phyloP scores from a whole-genome alignment of 1,140 invertebrate genomes.

The Diabrotica virgifera region DNA sequence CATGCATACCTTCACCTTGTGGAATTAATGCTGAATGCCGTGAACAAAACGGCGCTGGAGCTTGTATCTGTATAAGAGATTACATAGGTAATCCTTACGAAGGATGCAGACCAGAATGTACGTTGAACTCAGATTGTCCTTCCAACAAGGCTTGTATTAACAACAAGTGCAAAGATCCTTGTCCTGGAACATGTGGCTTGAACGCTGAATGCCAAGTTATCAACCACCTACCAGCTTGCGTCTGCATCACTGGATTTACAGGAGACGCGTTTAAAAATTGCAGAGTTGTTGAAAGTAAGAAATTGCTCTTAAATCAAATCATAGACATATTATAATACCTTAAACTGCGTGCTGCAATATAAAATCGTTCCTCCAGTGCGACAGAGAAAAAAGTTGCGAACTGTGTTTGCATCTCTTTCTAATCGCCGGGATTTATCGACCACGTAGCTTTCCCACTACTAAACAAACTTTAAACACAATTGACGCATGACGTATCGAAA shows the following conservation, averaged over 20 bases:
- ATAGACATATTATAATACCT: no score
- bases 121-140: slow-evolving; percentile 65
- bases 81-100: slow-evolving; percentile 77
- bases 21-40: slow-evolving; percentile 71
- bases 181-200: slow-evolving; percentile 67
- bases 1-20: slow-evolving; percentile 70
- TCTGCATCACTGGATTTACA: slow-evolving; percentile 64
- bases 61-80: slow-evolving; percentile 67
- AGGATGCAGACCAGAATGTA: slow-evolving; percentile 67
- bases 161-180: slow-evolving; percentile 70
- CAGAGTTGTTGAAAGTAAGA: slow-evolving; percentile 25
- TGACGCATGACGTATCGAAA: no score
- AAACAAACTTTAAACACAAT: no score
- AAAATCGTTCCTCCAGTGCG: no score
- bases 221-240: slow-evolving; percentile 69
- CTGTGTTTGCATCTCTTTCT: no score
- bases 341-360: no score
- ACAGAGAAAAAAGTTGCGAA: no score
- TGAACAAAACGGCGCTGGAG: slow-evolving; percentile 62
- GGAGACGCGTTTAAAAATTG: slow-evolving; percentile 69
- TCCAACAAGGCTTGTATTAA: slow-evolving; percentile 66
- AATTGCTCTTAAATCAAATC: no score
- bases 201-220: slow-evolving; percentile 73
- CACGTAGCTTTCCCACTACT: no score
- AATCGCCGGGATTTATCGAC: no score